phyloP scores from a whole-genome alignment of 2,113 vertebrate genomes.

The Albula goreensis region DNA sequence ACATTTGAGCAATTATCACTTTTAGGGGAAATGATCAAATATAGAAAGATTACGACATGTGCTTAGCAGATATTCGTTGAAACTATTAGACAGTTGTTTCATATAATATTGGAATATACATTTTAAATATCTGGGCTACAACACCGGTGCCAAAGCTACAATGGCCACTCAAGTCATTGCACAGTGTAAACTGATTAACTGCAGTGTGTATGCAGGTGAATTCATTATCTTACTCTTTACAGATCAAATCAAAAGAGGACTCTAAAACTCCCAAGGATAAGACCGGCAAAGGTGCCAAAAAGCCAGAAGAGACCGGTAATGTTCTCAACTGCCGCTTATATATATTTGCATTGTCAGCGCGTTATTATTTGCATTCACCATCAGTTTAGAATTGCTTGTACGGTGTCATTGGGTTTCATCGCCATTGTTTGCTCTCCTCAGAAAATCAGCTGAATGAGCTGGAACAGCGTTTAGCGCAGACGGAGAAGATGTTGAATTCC shows the following conservation, averaged over 20 bases:
- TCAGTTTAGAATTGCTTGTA: neutral
- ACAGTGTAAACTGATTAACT: neutral
- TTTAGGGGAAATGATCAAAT: neutral
- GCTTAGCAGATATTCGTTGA: neutral
- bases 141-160: neutral
- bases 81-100: too few species aligned
- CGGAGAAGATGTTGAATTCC: constrained; percentile 88
- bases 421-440: constrained; percentile 41
- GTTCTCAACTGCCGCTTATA: neutral
- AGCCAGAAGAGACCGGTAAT: constrained; percentile 78
- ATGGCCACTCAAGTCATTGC: neutral
- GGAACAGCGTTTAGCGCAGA: constrained; percentile 82
- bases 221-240: constrained; percentile 20
- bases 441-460: constrained; percentile 85
- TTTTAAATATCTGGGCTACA: too few species aligned
- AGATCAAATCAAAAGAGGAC: constrained; percentile 82
- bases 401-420: neutral
- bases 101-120: too few species aligned
- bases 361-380: neutral
- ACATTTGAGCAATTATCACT: neutral
- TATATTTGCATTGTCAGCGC: neutral
- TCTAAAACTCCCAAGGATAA: constrained; percentile 64
- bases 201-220: neutral
- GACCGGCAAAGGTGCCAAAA: constrained; percentile 71
- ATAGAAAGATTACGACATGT: neutral